Evolutionary conservation across 1,140 invertebrate species (phyloP).

Genomic region (Schlechtendalia chinensis): DNA sequence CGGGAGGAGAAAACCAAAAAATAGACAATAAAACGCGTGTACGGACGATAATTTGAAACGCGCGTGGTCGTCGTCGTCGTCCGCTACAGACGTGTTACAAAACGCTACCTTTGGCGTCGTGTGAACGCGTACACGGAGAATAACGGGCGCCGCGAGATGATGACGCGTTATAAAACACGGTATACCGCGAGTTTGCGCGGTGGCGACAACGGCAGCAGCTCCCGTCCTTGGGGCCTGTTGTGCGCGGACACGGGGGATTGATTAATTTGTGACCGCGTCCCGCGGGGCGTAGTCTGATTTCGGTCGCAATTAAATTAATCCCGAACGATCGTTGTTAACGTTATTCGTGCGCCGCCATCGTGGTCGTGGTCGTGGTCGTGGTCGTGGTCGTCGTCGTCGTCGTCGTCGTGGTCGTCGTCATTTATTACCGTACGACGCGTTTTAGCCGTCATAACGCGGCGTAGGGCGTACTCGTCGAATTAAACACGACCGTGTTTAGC

Average conservation of each 20-base stretch:
- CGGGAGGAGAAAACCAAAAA: neutral
- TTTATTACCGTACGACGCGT: conserved; percentile 1
- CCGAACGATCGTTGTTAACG: neutral
- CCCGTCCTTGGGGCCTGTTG: too few species aligned
- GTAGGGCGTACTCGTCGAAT: conserved; percentile 16
- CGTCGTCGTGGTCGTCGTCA: too few species aligned
- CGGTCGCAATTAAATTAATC: conserved; percentile 23
- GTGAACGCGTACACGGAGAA: too few species aligned
- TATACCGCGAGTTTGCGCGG: too few species aligned
- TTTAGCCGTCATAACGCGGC: neutral
- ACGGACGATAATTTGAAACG: conserved; percentile 21
- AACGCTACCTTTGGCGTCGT: too few species aligned
- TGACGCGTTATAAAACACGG: too few species aligned
- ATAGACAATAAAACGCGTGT: conserved; percentile 12
- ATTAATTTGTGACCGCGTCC: conserved; percentile 11
- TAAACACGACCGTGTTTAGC: conserved; percentile 46
- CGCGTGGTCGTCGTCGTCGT: conserved; percentile 1
- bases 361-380: neutral
- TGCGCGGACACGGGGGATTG: neutral
- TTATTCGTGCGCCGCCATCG: neutral
- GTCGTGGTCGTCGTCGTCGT: neutral
- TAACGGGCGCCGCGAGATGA: too few species aligned
- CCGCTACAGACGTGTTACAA: too few species aligned
- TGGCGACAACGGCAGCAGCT: too few species aligned
- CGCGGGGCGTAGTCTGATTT: conserved; percentile 25